Percentiles rank a stretch among this genome's conserved stretches.
phyloP scores from a whole-genome alignment of 2,888 invertebrate species.

The Frankliniella fusca region DNA sequence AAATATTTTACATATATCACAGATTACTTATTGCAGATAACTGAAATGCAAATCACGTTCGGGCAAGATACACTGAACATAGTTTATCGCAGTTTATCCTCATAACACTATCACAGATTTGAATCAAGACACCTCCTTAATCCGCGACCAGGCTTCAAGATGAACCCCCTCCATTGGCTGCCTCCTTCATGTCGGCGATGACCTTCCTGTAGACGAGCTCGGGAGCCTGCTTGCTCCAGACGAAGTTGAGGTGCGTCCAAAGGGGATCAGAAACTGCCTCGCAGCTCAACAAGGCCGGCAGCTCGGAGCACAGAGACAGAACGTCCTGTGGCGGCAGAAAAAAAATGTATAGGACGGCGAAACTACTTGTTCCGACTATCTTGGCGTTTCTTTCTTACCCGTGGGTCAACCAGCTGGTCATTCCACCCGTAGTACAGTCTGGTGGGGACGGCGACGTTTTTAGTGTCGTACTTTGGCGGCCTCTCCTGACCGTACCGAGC shows the following conservation, averaged over 20 bases:
- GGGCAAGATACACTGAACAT: too few relatives aligned
- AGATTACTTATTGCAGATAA: too few relatives aligned
- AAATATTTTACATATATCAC: too few relatives aligned
- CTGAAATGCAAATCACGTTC: too few relatives aligned
- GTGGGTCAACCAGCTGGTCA: not conserved
- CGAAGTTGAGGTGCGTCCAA: conserved; percentile 4
- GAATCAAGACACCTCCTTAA: too few relatives aligned
- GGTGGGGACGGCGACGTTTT: not conserved
- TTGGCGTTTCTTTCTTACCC: not conserved
- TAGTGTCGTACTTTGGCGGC: conserved; percentile 8
- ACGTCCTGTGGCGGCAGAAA: not conserved
- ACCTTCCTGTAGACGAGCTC: conserved; percentile 1
- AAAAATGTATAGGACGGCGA: not conserved
- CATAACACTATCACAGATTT: too few relatives aligned
- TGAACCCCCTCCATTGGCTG: too few relatives aligned
- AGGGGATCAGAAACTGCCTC: not conserved
- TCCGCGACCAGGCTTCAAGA: too few relatives aligned
- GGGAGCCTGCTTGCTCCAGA: not conserved
- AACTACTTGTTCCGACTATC: too few relatives aligned
- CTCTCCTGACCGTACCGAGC: not conserved
- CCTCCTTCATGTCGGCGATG: not conserved
- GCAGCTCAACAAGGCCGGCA: not conserved
- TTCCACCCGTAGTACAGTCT: not conserved
- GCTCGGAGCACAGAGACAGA: not conserved
- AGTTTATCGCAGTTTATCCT: too few relatives aligned